Evolutionary conservation across 92 coral and sea anemone species (phyloP), one percentile per base, ranked within the genome.

Genomic region (Diadumene lineata): DNA sequence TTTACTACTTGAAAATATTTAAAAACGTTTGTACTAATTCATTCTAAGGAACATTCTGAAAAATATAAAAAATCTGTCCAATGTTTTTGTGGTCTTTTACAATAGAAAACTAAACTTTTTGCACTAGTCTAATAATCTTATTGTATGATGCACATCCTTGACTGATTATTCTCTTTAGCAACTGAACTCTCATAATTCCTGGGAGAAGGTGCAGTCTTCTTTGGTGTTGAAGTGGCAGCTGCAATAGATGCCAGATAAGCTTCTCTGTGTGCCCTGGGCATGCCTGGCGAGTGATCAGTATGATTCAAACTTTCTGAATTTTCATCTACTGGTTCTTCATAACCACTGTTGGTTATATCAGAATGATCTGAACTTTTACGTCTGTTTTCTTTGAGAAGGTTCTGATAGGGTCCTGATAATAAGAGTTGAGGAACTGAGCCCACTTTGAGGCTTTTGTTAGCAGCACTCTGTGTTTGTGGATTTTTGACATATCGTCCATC

Each of bases 191-290:
- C 72, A 24, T 73, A 1, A 28, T 28, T 19, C 3, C 8, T 22
- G 3, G 11, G 43, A 28, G 68, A 11, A 62, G 68, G 68, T 4
- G 34, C 43, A 3, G 68, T 1, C 31, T 62, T 62, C 68, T 62
- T 62, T 66, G 72, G 80, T 28, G 68, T 70, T 74, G 76, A 73
- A 24, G 60, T 72, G 26, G 72, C 51, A 19, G 88, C 88, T 33
- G 89, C 93, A 1, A 91, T 78, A 13, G 98, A 91, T 11, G 98
- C 98, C 24, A 94, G 72, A 55, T 91, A 84, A 32, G 94, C 93
- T 56, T 94, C 97, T 29, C 97, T 85, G 72, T 89, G 96, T 31
- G 96, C 92, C 19, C 91, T 70, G 0, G 92, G 84, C 96, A 83
- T 86, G 6, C 63, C 82, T n/a, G 61, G 69, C 17, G 94, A 85